phyloP scores from a whole-genome alignment of 1,140 invertebrate genomes.

The Drosophila funebris region DNA sequence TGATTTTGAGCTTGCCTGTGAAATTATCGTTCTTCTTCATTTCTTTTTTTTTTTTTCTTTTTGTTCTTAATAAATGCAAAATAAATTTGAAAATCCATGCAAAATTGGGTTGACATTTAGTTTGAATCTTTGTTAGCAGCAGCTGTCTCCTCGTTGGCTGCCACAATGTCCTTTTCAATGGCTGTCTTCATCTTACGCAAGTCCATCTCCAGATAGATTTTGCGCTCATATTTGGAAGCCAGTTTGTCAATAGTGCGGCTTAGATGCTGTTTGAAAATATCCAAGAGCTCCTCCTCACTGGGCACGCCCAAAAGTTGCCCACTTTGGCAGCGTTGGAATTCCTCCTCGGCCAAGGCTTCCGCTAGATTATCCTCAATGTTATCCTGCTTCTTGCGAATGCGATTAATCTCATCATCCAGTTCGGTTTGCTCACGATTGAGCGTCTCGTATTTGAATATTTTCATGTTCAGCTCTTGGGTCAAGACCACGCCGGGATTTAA shows the following conservation, averaged over 20 bases:
- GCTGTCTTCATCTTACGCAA: constrained; percentile 44
- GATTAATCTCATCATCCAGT: constrained; percentile 35
- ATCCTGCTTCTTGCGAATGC: constrained; percentile 47
- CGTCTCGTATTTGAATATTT: constrained; percentile 47
- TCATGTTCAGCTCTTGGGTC: constrained; percentile 44
- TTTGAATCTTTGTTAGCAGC: constrained; percentile 22
- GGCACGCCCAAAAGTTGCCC: constrained; percentile 2
- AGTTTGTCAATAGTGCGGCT: constrained; percentile 36
- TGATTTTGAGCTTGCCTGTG: background rate
- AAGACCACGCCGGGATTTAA: constrained; percentile 52
- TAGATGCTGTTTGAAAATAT: constrained; percentile 33
- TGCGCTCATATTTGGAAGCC: constrained; percentile 32
- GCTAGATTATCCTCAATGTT: constrained; percentile 49
- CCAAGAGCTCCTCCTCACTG: constrained; percentile 38
- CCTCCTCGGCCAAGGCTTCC: constrained; percentile 56
- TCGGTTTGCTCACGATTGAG: constrained; percentile 25
- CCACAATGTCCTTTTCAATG: constrained; percentile 53
- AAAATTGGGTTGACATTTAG: background rate
- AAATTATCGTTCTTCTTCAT: background rate
- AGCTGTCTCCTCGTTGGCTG: constrained; percentile 43
- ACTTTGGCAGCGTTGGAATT: constrained; percentile 39
- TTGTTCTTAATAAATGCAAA: background rate
- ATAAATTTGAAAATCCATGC: background rate
- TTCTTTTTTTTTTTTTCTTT: too few relatives aligned
- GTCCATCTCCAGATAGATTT: constrained; percentile 45